Conservation (phyloP, 2,113 vertebrate genomes). For the Pedionomus torquatus region DNA sequence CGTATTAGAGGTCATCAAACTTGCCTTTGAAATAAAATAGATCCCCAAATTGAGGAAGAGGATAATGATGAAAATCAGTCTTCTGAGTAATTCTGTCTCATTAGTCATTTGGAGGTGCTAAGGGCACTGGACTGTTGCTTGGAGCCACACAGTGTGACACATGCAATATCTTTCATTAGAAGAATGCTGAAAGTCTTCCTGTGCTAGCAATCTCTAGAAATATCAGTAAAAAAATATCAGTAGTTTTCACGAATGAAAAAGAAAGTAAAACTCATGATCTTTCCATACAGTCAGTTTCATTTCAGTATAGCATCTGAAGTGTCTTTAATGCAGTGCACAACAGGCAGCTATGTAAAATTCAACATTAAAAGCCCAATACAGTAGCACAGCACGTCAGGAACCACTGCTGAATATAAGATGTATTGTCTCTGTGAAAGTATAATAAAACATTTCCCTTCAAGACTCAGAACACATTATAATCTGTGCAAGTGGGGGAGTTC, state of each 20-base stretch:
- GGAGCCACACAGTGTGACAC: neutral
- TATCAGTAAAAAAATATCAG: too few species aligned
- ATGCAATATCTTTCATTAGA: neutral
- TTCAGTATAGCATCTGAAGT: neutral
- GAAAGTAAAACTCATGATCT: neutral
- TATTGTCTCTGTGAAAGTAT: neutral
- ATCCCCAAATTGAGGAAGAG: slow-evolving; percentile 23
- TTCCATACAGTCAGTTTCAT: neutral
- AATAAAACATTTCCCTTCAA: neutral
- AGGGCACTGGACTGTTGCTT: neutral
- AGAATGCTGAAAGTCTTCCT: neutral
- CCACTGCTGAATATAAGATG: neutral
- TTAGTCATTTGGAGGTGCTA: slow-evolving; percentile 9
- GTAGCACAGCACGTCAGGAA: neutral
- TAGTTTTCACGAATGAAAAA: neutral
- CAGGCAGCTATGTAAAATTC: neutral
- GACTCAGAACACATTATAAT: neutral
- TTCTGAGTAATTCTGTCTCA: slow-evolving; percentile 21
- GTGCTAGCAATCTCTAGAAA: neutral
- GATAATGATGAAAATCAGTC: slow-evolving; percentile 43
- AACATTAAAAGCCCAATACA: neutral
- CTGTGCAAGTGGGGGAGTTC: neutral
- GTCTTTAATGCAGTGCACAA: neutral
- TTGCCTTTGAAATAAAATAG: slow-evolving; percentile 45
- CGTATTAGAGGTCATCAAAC: slow-evolving; percentile 28